These are phyloP conservation scores for Microchirus variegatus DNA, from an alignment of 2,797 vertebrate species.

Conservation along the genomic window DNA sequence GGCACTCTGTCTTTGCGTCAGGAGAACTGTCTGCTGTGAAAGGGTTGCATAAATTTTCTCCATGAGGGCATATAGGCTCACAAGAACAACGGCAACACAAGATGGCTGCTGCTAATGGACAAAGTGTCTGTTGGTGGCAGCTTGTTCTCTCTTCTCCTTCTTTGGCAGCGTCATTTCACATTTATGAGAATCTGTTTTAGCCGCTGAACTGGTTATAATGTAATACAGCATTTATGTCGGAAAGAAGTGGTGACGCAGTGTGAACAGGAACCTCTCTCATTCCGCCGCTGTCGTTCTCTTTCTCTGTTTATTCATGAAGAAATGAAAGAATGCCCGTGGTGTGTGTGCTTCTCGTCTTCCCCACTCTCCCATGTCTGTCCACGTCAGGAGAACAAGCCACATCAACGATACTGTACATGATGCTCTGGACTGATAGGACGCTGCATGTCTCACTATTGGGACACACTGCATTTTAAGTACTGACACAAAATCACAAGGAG, in stretches of 20 bases:
- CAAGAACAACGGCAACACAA: constrained; percentile 16
- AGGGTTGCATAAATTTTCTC: constrained; percentile 23
- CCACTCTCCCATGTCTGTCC: constrained; percentile 3
- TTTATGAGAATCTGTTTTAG: constrained; percentile 64
- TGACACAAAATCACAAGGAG: constrained; percentile 30
- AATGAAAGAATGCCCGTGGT: constrained; percentile 15
- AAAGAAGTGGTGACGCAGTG: constrained; percentile 25
- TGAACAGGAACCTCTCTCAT: constrained; percentile 13
- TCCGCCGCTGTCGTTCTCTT: neutral
- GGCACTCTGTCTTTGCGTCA: constrained; percentile 28
- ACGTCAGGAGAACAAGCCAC: neutral
- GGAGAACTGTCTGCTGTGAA: constrained; percentile 21
- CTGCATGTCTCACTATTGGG: constrained; percentile 41
- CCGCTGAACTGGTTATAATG: constrained; percentile 26
- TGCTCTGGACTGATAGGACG: constrained; percentile 32
- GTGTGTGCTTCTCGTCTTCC: too few relatives aligned
- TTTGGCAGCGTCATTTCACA: constrained; percentile 50
- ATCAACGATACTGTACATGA: neutral
- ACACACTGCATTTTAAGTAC: constrained; percentile 58
- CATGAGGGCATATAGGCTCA: constrained; percentile 1
- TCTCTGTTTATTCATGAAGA: constrained; percentile 26
- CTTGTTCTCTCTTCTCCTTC: constrained; percentile 41
- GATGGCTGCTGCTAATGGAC: constrained; percentile 41
- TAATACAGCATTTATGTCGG: constrained; percentile 44
- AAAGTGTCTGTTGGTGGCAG: constrained; percentile 31